Evolutionary conservation across 2,113 vertebrate genomes (phyloP).

Genomic region (Emydura subglobosa): DNA sequence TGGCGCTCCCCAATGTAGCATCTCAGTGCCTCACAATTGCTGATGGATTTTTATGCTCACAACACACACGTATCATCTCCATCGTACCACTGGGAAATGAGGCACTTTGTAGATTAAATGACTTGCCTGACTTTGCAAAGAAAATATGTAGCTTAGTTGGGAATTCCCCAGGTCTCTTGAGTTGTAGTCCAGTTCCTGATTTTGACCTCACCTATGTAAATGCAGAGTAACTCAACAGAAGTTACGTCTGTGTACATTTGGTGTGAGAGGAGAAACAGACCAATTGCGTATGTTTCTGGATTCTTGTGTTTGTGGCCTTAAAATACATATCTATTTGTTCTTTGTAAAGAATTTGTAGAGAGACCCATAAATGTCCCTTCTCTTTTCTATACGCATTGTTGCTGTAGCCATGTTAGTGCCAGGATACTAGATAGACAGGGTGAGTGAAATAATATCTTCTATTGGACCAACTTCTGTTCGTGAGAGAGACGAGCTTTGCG

Average conservation of each 20-base stretch:
- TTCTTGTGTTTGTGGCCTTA: not conserved
- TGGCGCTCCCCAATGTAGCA: conserved; percentile 20
- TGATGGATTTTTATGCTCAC: conserved; percentile 17
- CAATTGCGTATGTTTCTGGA: accelerated
- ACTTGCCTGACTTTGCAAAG: conserved; percentile 24
- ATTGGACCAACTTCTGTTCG: too few relatives aligned
- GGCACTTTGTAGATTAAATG: accelerated
- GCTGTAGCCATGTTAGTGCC: too few relatives aligned
- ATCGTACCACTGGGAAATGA: not conserved
- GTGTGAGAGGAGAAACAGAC: not conserved
- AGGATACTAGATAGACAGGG: too few relatives aligned
- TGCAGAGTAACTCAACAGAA: not conserved
- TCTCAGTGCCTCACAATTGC: not conserved
- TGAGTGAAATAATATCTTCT: too few relatives aligned
- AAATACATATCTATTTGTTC: not conserved
- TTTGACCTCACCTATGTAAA: accelerated
- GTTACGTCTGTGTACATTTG: not conserved
- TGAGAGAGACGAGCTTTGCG: too few relatives aligned
- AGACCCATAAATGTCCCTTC: not conserved
- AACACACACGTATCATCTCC: not conserved
- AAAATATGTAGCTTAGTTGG: conserved; percentile 30
- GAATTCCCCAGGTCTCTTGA: not conserved
- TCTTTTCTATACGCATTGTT: too few relatives aligned
- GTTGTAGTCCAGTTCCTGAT: not conserved
- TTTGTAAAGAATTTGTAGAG: not conserved